Evolutionary conservation across 2,113 vertebrate species (phyloP).

Genomic region (Pedetes capensis): DNA sequence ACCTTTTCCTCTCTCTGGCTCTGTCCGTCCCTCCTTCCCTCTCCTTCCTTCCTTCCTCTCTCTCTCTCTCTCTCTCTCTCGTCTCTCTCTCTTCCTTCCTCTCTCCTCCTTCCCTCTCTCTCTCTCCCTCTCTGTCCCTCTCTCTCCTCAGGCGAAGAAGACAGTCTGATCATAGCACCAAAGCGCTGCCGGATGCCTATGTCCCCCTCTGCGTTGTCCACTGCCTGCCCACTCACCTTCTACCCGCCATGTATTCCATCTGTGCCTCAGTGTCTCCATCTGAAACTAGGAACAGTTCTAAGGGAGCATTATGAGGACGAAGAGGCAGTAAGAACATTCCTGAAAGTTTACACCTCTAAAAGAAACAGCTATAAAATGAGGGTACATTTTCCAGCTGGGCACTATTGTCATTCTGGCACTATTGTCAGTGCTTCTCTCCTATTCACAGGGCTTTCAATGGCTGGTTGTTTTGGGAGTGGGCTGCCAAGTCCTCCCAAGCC

Average conservation of each 20-base stretch:
- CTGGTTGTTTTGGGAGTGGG: no score
- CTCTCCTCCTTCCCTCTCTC: not conserved
- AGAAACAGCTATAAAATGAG: not conserved
- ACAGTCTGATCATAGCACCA: not conserved
- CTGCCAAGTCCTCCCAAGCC: no score
- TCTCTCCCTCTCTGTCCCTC: not conserved
- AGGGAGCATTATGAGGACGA: conserved; percentile 10
- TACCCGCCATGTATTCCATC: not conserved
- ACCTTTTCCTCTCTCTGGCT: not conserved
- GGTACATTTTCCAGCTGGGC: no score
- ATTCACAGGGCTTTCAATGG: no score
- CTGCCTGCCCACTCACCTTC: not conserved
- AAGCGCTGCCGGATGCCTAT: not conserved
- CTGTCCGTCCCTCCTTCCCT: no score
- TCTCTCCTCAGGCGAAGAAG: not conserved
- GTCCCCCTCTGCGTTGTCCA: fast-evolving
- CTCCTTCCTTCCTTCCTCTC: no score
- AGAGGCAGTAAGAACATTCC: conserved; percentile 20
- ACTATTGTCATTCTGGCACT: no score
- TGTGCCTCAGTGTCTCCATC: conserved; percentile 58
- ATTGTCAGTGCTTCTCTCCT: no score
- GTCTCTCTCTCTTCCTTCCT: no score
- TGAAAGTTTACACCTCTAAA: not conserved
- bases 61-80: not conserved
- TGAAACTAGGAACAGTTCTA: not conserved